These are phyloP conservation scores for Phengaris arion DNA, from an alignment of 2,888 invertebrate species.

Conservation along the genomic window DNA sequence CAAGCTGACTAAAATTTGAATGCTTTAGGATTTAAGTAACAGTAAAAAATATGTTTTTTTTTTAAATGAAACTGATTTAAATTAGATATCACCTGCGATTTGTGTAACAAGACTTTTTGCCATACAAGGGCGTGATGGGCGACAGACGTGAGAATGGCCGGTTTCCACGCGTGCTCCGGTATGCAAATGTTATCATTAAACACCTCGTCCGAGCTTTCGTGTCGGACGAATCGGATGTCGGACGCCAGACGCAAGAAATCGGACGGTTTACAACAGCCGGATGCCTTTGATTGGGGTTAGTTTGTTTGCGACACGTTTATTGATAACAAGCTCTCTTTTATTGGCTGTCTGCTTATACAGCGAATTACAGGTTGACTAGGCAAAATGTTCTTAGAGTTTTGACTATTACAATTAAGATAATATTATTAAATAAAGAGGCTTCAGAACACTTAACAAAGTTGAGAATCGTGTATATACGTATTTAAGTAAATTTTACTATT, in stretches of 20 bases:
- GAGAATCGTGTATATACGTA: too few relatives aligned
- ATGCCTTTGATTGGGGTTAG: slow-evolving; percentile 70
- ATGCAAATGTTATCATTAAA: slow-evolving; percentile 79
- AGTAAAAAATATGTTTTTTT: neutral
- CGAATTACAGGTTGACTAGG: neutral
- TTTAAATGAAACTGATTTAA: slow-evolving; percentile 28
- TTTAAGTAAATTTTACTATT: too few relatives aligned
- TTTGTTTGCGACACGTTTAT: slow-evolving; percentile 43
- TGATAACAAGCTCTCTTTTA: slow-evolving; percentile 26
- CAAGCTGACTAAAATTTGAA: neutral
- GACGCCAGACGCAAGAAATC: slow-evolving; percentile 54
- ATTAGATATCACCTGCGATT: slow-evolving; percentile 49
- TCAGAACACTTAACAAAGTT: too few relatives aligned
- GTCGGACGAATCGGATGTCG: slow-evolving; percentile 60
- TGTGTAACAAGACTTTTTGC: slow-evolving; percentile 54
- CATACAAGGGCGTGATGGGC: slow-evolving; percentile 58
- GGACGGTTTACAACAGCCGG: slow-evolving; percentile 45
- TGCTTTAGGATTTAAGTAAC: neutral
- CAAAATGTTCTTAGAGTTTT: too few relatives aligned
- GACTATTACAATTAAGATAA: too few relatives aligned
- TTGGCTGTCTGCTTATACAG: neutral
- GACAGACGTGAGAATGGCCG: slow-evolving; percentile 73
- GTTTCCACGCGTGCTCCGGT: slow-evolving; percentile 58
- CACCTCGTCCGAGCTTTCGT: slow-evolving; percentile 67
- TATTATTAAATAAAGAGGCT: too few relatives aligned